phyloP scores from a whole-genome alignment of 2,888 invertebrate species.

The Nasonovia ribisnigri region DNA sequence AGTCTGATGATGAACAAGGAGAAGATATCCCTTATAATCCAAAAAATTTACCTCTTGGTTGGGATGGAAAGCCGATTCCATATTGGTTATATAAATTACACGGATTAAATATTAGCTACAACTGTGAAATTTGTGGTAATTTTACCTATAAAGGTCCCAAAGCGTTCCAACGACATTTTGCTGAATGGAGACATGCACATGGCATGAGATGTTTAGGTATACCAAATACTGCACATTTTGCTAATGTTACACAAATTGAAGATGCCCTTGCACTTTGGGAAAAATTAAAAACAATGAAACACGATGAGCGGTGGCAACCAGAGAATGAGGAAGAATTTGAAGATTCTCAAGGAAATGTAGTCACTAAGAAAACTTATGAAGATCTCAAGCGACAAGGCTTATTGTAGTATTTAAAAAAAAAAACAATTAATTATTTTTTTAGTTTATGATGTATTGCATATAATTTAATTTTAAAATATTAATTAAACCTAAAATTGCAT shows the following conservation, averaged over 20 bases:
- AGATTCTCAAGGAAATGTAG: conserved; percentile 98
- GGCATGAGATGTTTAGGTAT: conserved; percentile 86
- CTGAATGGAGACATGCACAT: conserved; percentile 80
- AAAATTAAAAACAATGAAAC: conserved; percentile 95
- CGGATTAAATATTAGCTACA: conserved; percentile 98
- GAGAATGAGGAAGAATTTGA: conserved; percentile 99
- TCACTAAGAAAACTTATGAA: conserved; percentile 97
- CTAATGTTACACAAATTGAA: conserved; percentile 98
- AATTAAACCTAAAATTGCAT: neutral
- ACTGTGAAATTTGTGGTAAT: conserved; percentile 99
- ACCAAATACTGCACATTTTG: conserved; percentile 99
- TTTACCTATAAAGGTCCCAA: conserved; percentile 98
- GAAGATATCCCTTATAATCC: conserved; percentile 98
- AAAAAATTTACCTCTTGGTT: conserved; percentile 98
- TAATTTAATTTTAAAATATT: neutral
- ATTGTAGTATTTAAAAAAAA: conserved; percentile 75
- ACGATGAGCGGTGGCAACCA: conserved; percentile 94
- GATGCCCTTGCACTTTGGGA: conserved; percentile 98
- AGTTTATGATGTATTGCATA: neutral
- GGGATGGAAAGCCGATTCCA: conserved; percentile 96
- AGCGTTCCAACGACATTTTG: conserved; percentile 99
- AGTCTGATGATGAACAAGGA: conserved; percentile 84
- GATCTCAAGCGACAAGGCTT: conserved; percentile 98
- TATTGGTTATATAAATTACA: conserved; percentile 99
- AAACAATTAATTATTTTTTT: neutral